Conservation (phyloP, 2,888 invertebrate genomes). For the Tinea pellionella region DNA sequence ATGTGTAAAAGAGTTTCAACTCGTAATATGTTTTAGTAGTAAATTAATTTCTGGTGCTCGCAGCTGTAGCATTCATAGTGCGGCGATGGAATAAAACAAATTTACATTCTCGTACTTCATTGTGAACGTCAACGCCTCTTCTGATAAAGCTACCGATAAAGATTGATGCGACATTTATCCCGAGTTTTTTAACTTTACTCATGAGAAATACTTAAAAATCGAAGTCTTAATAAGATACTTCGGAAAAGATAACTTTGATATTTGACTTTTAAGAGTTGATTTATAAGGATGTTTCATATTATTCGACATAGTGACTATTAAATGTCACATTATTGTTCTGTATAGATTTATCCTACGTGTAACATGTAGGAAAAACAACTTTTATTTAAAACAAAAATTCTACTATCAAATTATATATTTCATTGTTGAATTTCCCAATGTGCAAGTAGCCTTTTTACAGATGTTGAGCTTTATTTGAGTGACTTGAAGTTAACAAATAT, state of each 20-base stretch:
- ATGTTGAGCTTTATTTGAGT: background rate
- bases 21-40: background rate
- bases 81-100: constrained; percentile 3
- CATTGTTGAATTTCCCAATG: no score
- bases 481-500: background rate
- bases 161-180: constrained; percentile 30
- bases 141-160: constrained; percentile 33
- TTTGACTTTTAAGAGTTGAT: constrained; percentile 13
- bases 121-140: constrained; percentile 12
- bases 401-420: background rate
- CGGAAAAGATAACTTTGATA: constrained; percentile 24
- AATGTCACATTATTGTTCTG: constrained; percentile 8
- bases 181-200: constrained; percentile 27
- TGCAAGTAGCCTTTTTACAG: no score
- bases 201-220: constrained; percentile 22
- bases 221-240: constrained; percentile 28
- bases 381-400: background rate
- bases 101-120: constrained; percentile 7
- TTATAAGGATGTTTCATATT: constrained; percentile 2
- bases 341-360: background rate
- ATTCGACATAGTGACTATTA: background rate
- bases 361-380: background rate
- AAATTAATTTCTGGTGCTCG: background rate
- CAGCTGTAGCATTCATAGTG: background rate
- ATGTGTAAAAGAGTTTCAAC: no score